Conservation (phyloP, 2,113 vertebrate species). For the Eublepharis macularius region DNA sequence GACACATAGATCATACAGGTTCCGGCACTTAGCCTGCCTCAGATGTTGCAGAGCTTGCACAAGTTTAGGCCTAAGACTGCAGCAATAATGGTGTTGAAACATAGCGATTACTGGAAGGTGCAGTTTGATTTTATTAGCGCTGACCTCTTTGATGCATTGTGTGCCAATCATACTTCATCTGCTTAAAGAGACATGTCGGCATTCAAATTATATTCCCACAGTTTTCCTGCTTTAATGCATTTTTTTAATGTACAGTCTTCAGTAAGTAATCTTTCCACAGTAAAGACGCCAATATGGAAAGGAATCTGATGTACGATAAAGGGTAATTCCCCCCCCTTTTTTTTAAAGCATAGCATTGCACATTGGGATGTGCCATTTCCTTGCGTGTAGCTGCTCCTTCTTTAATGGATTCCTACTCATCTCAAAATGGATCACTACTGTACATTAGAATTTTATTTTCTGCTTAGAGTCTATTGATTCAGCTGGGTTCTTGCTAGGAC, state of each 20-base stretch:
- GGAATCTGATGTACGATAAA: not conserved
- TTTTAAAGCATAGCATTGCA: not conserved
- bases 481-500: conserved; percentile 44
- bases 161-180: not conserved
- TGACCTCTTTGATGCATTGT: not conserved
- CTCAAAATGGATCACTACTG: conserved; percentile 42
- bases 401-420: conserved; percentile 37
- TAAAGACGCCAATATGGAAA: not conserved
- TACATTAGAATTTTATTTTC: conserved; percentile 60
- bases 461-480: conserved; percentile 56
- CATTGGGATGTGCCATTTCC: conserved; percentile 6
- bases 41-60: not conserved
- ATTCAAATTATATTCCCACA: not conserved
- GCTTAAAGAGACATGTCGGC: not conserved
- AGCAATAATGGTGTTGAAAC: not conserved
- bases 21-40: not conserved
- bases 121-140: not conserved
- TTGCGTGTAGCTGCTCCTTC: conserved; percentile 24
- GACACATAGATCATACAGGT: not conserved
- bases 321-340: not conserved
- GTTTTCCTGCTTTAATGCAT: not conserved
- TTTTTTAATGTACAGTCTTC: conserved; percentile 5
- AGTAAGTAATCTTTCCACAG: conserved; percentile 31
- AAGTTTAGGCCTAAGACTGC: not conserved
- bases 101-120: not conserved